phyloP scores from a whole-genome alignment of 2,113 vertebrate genomes.

The Peromyscus maniculatus region DNA sequence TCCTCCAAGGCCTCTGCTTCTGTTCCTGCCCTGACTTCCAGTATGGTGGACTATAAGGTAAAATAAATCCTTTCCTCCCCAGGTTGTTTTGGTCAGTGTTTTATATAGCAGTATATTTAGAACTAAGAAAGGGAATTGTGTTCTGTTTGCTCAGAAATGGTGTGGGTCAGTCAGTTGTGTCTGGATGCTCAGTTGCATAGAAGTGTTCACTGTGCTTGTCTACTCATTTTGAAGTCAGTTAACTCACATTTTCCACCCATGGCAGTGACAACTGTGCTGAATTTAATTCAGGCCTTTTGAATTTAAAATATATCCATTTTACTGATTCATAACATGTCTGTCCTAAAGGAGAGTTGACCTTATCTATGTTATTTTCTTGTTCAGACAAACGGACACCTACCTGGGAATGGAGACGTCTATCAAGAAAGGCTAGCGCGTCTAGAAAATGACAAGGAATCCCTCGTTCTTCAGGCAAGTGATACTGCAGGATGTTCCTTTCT shows the following conservation, averaged over 20 bases:
- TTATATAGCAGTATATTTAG: not conserved
- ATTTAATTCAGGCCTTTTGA: not conserved
- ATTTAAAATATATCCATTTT: not conserved
- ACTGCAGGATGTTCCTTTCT: conserved; percentile 29
- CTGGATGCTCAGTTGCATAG: not conserved
- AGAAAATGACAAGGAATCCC: conserved; percentile 98
- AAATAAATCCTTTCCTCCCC: not conserved
- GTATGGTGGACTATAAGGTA: not conserved
- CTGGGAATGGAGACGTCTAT: conserved; percentile 94
- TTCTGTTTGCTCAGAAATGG: conserved; percentile 2
- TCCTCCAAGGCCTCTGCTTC: not conserved
- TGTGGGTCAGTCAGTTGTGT: not conserved
- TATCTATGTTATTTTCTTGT: conserved; percentile 60
- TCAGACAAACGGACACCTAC: conserved; percentile 96
- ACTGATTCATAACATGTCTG: not conserved
- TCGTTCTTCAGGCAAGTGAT: conserved; percentile 95
- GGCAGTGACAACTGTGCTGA: not conserved
- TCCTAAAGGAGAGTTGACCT: not conserved
- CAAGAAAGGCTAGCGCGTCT: conserved; percentile 96
- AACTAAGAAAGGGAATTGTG: not conserved
- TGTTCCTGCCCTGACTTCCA: not conserved
- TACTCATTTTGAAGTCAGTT: not conserved
- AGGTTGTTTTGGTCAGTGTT: not conserved
- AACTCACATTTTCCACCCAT: not conserved
- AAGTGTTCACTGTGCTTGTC: not conserved